Percentiles rank a stretch among this genome's conserved stretches.
Evolutionary conservation across 2,797 vertebrate genomes (phyloP).

Genomic region (Neosilurus hyrtlii): DNA sequence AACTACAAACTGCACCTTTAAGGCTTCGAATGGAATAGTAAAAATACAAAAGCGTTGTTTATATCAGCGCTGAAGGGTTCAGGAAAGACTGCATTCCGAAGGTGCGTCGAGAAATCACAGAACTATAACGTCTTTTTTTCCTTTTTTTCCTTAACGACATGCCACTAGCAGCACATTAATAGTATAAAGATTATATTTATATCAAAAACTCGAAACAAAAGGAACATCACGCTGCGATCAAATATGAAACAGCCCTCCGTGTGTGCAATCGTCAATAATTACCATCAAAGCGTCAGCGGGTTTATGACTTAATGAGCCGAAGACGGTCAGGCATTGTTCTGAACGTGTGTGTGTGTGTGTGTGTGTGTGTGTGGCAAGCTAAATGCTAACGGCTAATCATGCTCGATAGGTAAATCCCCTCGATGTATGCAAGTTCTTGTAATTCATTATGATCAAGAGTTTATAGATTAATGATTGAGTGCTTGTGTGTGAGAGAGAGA

Average conservation of each 20-base stretch:
- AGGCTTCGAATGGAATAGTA: background rate
- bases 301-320: constrained; percentile 9
- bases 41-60: background rate
- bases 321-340: background rate
- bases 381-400: constrained; percentile 7
- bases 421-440: background rate
- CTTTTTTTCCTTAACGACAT: background rate
- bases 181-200: constrained; percentile 1
- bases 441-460: background rate
- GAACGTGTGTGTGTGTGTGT: background rate
- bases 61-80: background rate
- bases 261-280: constrained; percentile 38
- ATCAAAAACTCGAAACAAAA: background rate
- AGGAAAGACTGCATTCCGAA: constrained; percentile 17
- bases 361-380: background rate
- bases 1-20: constrained; percentile 39
- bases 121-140: too few species aligned
- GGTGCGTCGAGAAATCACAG: background rate
- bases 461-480: background rate
- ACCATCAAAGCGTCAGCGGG: constrained; percentile 27
- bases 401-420: background rate
- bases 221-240: background rate
- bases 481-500: background rate
- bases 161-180: constrained; percentile 31
- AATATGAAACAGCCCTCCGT: constrained; percentile 2